These are phyloP conservation scores for Anolis carolinensis DNA, from an alignment of 2,113 vertebrate species.

Conservation along the genomic window DNA sequence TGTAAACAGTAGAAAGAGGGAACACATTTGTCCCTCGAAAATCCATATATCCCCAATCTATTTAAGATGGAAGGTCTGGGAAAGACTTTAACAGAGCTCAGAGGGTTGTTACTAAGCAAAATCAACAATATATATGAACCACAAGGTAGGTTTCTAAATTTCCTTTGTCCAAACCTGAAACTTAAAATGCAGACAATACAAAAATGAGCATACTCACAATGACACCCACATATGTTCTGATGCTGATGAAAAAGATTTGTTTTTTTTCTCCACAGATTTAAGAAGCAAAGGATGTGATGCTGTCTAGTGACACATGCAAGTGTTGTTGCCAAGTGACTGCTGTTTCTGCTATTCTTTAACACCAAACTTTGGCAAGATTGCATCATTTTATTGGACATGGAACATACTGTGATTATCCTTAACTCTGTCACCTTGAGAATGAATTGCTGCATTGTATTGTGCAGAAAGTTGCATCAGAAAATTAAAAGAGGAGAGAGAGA, in stretches of 20 bases:
- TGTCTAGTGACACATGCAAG: not conserved
- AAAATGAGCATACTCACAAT: not conserved
- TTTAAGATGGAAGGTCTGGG: too few relatives aligned
- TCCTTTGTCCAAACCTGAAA: not conserved
- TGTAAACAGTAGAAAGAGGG: too few relatives aligned
- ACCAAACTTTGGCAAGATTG: not conserved
- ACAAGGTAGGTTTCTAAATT: not conserved
- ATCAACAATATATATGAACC: too few relatives aligned
- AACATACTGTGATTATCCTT: constrained; percentile 10
- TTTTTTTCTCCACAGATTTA: not conserved
- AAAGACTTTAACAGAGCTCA: too few relatives aligned
- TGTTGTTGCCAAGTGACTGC: not conserved
- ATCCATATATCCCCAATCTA: too few relatives aligned
- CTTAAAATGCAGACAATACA: not conserved
- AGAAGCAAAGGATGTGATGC: not conserved
- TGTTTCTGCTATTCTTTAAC: constrained; percentile 2
- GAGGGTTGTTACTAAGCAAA: too few relatives aligned
- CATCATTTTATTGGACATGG: not conserved
- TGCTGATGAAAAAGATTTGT: not conserved
- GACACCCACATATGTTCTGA: not conserved
- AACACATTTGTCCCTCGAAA: too few relatives aligned
- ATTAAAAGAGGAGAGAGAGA: constrained; percentile 1
- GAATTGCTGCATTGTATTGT: constrained; percentile 4
- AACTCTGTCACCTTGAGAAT: constrained; percentile 8
- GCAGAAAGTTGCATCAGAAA: not conserved